These are phyloP conservation scores for Atractosteus spatula DNA, from an alignment of 2,113 vertebrate genomes.

Conservation along the genomic window DNA sequence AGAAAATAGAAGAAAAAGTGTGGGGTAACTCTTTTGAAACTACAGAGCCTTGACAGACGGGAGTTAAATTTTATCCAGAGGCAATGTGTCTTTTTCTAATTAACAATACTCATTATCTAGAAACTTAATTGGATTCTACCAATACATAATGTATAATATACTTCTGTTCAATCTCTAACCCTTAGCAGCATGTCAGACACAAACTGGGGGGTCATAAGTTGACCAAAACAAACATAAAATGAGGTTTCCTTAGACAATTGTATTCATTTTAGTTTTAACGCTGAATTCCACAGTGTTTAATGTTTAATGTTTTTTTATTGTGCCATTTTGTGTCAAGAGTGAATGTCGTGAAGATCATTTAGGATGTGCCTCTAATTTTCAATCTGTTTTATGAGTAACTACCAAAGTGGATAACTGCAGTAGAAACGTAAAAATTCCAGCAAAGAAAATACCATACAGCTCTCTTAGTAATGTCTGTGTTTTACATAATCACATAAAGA, in stretches of 20 bases:
- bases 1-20: too few species aligned
- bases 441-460: too few species aligned
- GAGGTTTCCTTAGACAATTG: constrained; percentile 28
- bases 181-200: constrained; percentile 32
- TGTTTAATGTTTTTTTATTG: constrained; percentile 56
- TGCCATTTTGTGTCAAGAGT: neutral
- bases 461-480: too few species aligned
- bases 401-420: neutral
- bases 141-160: constrained; percentile 45
- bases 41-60: neutral
- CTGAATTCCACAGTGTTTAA: constrained; percentile 52
- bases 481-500: too few species aligned
- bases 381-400: constrained; percentile 11
- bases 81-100: constrained; percentile 33
- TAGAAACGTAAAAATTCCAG: too few species aligned
- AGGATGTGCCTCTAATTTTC: neutral
- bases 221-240: constrained; percentile 24
- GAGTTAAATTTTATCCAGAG: constrained; percentile 31
- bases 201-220: neutral
- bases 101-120: constrained; percentile 32
- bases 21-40: neutral
- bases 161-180: constrained; percentile 46
- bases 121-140: constrained; percentile 52
- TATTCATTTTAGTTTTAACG: constrained; percentile 25
- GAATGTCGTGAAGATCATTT: too few species aligned